phyloP scores from a whole-genome alignment of 2,797 vertebrate species.

The Pipistrellus nathusii region DNA sequence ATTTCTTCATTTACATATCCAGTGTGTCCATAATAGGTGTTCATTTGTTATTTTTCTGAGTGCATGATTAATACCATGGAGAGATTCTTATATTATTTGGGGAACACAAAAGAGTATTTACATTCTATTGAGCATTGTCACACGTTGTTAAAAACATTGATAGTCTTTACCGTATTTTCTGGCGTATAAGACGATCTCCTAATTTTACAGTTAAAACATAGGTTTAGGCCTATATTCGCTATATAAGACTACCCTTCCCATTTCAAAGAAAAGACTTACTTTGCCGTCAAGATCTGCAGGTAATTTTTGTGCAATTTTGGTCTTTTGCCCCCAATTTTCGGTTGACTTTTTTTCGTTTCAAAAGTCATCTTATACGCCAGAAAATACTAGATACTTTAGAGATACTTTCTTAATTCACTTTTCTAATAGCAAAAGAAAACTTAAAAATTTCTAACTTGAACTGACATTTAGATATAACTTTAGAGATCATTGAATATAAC shows the following conservation, averaged over 20 bases:
- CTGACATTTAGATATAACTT: constrained; percentile 5
- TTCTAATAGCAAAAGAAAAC: constrained; percentile 25
- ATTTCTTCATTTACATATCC: background rate
- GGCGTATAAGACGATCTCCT: too few relatives aligned
- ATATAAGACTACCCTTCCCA: too few relatives aligned
- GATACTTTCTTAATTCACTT: background rate
- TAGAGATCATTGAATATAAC: background rate
- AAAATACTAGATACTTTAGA: background rate
- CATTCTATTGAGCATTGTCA: background rate
- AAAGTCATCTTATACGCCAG: too few relatives aligned
- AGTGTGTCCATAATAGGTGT: background rate
- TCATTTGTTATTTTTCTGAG: background rate
- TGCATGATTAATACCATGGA: background rate
- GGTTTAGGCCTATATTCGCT: too few relatives aligned
- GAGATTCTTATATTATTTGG: constrained; percentile 22
- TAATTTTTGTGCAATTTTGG: too few relatives aligned
- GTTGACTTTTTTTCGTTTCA: too few relatives aligned
- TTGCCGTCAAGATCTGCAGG: too few relatives aligned
- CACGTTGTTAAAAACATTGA: background rate
- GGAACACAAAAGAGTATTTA: background rate
- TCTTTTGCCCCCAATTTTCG: too few relatives aligned
- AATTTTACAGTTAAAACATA: too few relatives aligned
- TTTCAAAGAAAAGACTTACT: too few relatives aligned
- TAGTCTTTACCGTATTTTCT: background rate
- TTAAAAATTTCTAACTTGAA: background rate